phyloP scores from a whole-genome alignment of 2,888 invertebrate species.

The Thymelicus lineola region DNA sequence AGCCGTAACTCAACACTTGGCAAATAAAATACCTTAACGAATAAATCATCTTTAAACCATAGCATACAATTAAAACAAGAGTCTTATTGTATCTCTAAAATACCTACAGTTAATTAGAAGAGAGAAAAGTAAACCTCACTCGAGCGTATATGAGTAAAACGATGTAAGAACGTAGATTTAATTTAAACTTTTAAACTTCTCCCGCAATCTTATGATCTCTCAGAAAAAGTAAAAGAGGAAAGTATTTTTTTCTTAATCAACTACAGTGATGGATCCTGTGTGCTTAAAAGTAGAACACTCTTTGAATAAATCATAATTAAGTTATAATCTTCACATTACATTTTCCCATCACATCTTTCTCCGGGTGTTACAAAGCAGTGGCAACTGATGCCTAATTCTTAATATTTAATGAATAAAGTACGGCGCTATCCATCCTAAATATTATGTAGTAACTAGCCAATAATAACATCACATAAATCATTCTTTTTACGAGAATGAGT shows the following conservation, averaged over 20 bases:
- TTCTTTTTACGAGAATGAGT: too few relatives aligned
- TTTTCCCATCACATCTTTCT: too few relatives aligned
- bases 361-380: too few relatives aligned
- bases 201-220: slow-evolving; percentile 14
- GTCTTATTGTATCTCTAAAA: slow-evolving; percentile 25
- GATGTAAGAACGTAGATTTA: slow-evolving; percentile 20
- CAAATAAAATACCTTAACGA: too few relatives aligned
- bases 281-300: background rate
- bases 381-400: too few relatives aligned
- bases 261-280: background rate
- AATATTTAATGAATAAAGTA: too few relatives aligned
- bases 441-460: too few relatives aligned
- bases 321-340: background rate
- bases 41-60: background rate
- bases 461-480: too few relatives aligned
- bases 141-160: slow-evolving; percentile 22
- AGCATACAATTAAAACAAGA: slow-evolving; percentile 20
- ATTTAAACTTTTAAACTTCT: slow-evolving; percentile 31
- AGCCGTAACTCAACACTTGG: too few relatives aligned
- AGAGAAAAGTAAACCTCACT: slow-evolving; percentile 31
- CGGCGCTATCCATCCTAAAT: too few relatives aligned
- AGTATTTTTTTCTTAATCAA: background rate
- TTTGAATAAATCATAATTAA: background rate
- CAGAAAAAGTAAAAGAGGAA: slow-evolving; percentile 1
- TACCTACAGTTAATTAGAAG: slow-evolving; percentile 33